These are phyloP conservation scores for Neodiprion pinetum DNA, from an alignment of 1,140 invertebrate species.

Conservation along the genomic window DNA sequence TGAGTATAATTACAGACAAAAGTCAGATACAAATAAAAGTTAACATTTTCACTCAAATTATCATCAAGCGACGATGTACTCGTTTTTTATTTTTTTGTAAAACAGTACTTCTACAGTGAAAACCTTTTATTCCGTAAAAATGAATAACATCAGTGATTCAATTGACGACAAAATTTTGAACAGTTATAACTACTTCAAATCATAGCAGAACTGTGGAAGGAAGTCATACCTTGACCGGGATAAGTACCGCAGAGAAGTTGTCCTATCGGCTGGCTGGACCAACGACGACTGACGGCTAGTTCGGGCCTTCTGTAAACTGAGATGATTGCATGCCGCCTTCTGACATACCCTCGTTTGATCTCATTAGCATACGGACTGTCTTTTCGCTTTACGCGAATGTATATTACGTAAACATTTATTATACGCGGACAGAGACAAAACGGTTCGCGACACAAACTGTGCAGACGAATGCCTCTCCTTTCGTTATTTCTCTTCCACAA, in stretches of 20 bases:
- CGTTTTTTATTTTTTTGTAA: too few relatives aligned
- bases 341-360: conserved; percentile 4
- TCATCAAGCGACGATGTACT: too few relatives aligned
- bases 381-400: not conserved
- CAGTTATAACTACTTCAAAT: too few relatives aligned
- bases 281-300: not conserved
- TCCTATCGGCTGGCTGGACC: not conserved
- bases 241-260: not conserved
- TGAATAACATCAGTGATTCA: too few relatives aligned
- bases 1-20: too few relatives aligned
- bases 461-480: too few relatives aligned
- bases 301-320: not conserved
- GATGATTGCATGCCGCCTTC: not conserved
- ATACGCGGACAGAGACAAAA: not conserved
- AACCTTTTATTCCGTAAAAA: too few relatives aligned
- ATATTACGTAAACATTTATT: not conserved
- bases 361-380: not conserved
- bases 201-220: not conserved
- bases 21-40: too few relatives aligned
- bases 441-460: not conserved
- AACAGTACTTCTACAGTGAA: too few relatives aligned
- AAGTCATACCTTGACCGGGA: not conserved
- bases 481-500: too few relatives aligned
- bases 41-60: too few relatives aligned
- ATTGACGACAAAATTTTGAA: too few relatives aligned